phyloP scores from a whole-genome alignment of 2,113 vertebrate species.

The Rhinolophus ferrumequinum region DNA sequence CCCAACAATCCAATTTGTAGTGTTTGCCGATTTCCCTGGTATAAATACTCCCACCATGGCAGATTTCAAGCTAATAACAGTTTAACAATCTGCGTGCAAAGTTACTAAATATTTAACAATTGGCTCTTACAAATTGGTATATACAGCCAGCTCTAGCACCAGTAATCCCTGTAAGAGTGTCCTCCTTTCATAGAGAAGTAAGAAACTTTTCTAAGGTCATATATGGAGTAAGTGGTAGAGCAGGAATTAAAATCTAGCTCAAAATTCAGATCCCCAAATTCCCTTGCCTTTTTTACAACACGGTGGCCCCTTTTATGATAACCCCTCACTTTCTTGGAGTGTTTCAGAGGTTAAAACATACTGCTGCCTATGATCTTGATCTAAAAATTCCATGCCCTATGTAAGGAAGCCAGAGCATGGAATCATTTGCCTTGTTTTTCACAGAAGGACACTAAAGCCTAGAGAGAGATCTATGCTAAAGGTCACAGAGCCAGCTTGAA shows the following conservation, averaged over 20 bases:
- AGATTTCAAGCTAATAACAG: constrained; percentile 45
- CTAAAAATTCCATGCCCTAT: not conserved
- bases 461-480: not conserved
- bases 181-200: constrained; percentile 14
- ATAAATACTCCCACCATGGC: not conserved
- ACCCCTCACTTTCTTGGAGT: not conserved
- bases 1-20: not conserved
- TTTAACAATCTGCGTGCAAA: constrained; percentile 32
- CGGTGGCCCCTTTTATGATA: not conserved
- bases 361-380: not conserved
- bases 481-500: not conserved
- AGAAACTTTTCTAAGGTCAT: constrained; percentile 4
- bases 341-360: constrained; percentile 2
- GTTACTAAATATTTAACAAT: constrained; percentile 41
- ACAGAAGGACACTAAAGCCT: not conserved
- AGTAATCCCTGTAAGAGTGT: not conserved
- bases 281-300: not conserved
- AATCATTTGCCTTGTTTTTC: not conserved
- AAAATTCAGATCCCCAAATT: constrained; percentile 52
- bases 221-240: not conserved
- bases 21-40: not conserved
- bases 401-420: not conserved
- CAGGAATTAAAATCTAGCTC: constrained; percentile 4
- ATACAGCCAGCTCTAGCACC: not conserved
- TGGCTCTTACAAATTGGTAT: not conserved